Base-by-base conservation (phyloP, 2,797 vertebrate species). In the Picus viridis region DNA sequence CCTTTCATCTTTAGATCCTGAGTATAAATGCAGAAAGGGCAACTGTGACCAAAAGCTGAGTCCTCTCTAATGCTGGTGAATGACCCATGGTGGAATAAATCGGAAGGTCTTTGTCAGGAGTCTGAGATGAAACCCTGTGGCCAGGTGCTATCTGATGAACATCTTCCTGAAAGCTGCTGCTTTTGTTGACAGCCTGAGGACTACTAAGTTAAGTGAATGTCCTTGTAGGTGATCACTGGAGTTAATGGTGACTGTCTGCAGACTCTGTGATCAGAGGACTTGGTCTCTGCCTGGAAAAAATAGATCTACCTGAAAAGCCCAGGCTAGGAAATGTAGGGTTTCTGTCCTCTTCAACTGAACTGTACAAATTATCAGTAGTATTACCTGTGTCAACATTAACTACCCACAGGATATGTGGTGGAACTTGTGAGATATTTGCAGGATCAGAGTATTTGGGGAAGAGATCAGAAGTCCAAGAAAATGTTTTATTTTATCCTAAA, bases 11-110 rank as follows among this genome's bases (percentile, higher is more conserved):
- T 51, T 43, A 64, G 64, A 51, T 86, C 80, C 64, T 0, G 10
- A 26, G 73, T 81, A 70, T 43, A n/a, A 88, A 41, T 56, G 70
- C 84, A 93, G 82, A 67, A 90, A 83, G 87, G 89, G 89, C 87
- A 90, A 45, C 86, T 59, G 79, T 71, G 86, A 89, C 87, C 82
- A 75, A 83, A 81, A 81, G 53, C 71, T 67, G 80, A 71, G 68
- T 43, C 36, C 36, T 18, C 15, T 64, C 70, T 76, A 12, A 79
- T 47, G 64, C 49, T 79, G 89, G 9, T 32, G 64, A 63, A 34
- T 26, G 53, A 90, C 59, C 53, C 3, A 0, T 58, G 57, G 17
- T 71, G 64, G 64, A 93, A 83, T 58, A 71, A 88, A 92, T 68
- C 23, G 5, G 32, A 83, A 19, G 20, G 36, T 59, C 67, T 87